Base-by-base conservation (phyloP, 2,113 vertebrate genomes). In the Leptodactylus fuscus region DNA sequence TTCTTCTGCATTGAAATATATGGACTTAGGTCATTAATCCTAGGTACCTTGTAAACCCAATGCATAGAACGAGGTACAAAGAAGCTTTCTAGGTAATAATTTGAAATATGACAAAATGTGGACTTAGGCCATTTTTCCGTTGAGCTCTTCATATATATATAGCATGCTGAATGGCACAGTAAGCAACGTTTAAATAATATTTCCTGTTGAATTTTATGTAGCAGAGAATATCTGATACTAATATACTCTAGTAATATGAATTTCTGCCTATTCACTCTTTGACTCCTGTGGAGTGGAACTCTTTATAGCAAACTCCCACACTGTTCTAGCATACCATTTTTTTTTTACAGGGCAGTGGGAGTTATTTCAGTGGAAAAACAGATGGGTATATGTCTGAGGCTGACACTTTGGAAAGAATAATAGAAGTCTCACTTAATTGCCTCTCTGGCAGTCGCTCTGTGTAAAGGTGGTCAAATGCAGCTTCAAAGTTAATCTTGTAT, bases 301-400 rank as follows among this genome's bases (percentile, higher is more conserved):
- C 41, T 89, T 87, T 48, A 58, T 75, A 48, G 5, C 36, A 90
- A 41, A 91, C 38, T 89, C 70, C 8, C 0, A 41, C 46, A 79
- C 15, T 27, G 6, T 3, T 0, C 74, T 84, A 46, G 49, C 82
- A 82, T 83, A 41, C 86, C 76, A 87, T 22, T 88, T 88, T 51
- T 82, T 55, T 51, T 82, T 55, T 77, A 67, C 83, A 78, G 87
- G 83, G 87, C 88, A 83, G 34, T 83, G 11, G 29, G 24, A 81
- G 89, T 87, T 51, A 60, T 27, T 87, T 89, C 85, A 85, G 71
- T 90, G 53, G 11, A 88, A 91, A 91, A 87, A 22, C 81, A 88
- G 83, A 89, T 87, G 83, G 38, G 49, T 89, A 29, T 79, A 75
- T 88, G 81, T 90, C 89, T 91, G 85, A 83, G 85, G 62, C 29